Conservation (phyloP, 2,113 vertebrate species). For the Hymenochirus boettgeri region DNA sequence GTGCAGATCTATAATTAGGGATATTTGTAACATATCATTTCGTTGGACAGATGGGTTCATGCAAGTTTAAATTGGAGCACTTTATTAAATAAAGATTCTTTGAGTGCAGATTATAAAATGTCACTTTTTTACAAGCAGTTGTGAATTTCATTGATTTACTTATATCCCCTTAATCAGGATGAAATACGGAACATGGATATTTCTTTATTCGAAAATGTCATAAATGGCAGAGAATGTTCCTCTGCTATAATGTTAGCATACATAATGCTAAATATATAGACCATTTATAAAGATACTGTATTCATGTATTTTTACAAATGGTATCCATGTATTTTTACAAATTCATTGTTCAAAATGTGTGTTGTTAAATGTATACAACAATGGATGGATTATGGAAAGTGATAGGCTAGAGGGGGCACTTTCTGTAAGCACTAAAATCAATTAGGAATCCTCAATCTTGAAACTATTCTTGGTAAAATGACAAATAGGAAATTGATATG, state of each 20-base stretch:
- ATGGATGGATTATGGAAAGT: too few species aligned
- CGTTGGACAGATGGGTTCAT: constrained; percentile 5
- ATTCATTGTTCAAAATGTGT: too few species aligned
- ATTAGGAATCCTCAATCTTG: too few species aligned
- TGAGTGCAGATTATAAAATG: constrained; percentile 19
- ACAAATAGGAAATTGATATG: too few species aligned
- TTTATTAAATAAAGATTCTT: constrained; percentile 25
- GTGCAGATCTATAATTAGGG: neutral
- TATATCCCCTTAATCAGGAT: constrained; percentile 18
- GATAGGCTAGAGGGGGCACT: too few species aligned
- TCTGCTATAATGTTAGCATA: constrained; percentile 12
- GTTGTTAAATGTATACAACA: too few species aligned
- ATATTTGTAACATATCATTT: constrained; percentile 7
- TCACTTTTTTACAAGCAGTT: constrained; percentile 27
- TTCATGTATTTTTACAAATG: too few species aligned
- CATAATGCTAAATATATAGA: constrained; percentile 28
- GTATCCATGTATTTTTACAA: too few species aligned
- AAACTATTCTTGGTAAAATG: too few species aligned
- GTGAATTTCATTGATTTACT: constrained; percentile 9
- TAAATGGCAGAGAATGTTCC: constrained; percentile 16
- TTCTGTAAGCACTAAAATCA: too few species aligned
- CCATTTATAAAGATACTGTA: neutral
- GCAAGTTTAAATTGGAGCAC: constrained; percentile 11
- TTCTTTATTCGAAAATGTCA: constrained; percentile 24
- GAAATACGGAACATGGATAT: too few species aligned